A percentile compares a stretch with the other conserved stretches of the same genome.
These are phyloP conservation scores for Eudemis profundana DNA, from an alignment of 2,888 invertebrate species.

Conservation along the genomic window DNA sequence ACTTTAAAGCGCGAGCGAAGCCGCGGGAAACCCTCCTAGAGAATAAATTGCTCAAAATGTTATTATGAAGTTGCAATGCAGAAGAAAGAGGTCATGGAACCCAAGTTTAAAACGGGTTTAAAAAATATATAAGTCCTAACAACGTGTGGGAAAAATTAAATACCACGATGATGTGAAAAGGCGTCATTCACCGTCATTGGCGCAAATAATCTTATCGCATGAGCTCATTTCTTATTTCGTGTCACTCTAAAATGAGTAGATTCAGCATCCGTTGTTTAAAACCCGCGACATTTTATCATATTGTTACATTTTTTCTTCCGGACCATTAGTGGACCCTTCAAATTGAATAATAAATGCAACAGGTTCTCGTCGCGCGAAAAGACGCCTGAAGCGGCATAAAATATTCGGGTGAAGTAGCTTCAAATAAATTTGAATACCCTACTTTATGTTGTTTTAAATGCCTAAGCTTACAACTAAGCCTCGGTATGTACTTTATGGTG, in stretches of 20 bases:
- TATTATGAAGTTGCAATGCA: too few species aligned
- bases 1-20: too few species aligned
- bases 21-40: too few species aligned
- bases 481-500: too few species aligned
- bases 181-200: constrained; percentile 32
- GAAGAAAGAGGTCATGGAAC: too few species aligned
- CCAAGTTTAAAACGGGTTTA: neutral
- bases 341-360: constrained; percentile 43
- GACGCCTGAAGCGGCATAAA: constrained; percentile 28
- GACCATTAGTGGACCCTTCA: constrained; percentile 17
- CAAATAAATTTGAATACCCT: neutral
- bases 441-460: neutral
- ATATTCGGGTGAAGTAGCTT: constrained; percentile 28
- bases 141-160: neutral
- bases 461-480: too few species aligned
- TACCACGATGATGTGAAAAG: constrained; percentile 18
- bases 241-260: constrained; percentile 4
- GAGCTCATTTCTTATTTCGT: constrained; percentile 41
- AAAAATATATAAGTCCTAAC: neutral
- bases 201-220: constrained; percentile 40
- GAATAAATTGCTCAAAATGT: too few species aligned
- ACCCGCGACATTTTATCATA: constrained; percentile 9
- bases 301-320: constrained; percentile 2
- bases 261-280: constrained; percentile 8
- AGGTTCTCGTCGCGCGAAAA: constrained; percentile 23